Conservation (phyloP, 2,888 invertebrate genomes). For the Sarcophaga caerulescens region DNA sequence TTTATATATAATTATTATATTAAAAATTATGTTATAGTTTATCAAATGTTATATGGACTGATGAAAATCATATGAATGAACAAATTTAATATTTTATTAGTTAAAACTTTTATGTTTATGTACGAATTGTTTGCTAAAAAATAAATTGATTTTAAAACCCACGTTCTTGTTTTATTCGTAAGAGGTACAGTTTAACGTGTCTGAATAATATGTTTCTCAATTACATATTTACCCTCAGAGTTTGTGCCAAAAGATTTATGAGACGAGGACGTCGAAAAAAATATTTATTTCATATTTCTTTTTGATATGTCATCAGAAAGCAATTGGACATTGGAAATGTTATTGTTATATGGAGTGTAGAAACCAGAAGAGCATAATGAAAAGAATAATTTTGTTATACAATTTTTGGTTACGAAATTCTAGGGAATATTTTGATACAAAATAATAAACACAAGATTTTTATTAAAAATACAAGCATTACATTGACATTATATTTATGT, state of each 20-base stretch:
- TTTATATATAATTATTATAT: not conserved
- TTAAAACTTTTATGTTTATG: constrained; percentile 3
- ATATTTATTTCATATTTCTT: too few species aligned
- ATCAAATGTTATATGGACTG: constrained; percentile 16
- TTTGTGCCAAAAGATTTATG: too few species aligned
- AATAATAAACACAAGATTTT: not conserved
- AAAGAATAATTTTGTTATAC: too few species aligned
- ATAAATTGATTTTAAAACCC: constrained; percentile 6
- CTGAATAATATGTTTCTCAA: too few species aligned
- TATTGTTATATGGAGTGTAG: too few species aligned
- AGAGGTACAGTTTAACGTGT: too few species aligned
- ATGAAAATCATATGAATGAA: constrained; percentile 1
- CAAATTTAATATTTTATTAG: constrained; percentile 7
- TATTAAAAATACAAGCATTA: not conserved
- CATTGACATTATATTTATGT: not conserved
- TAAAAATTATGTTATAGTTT: constrained; percentile 19
- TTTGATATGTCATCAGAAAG: too few species aligned
- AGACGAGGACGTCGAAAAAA: too few species aligned
- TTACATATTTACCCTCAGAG: too few species aligned
- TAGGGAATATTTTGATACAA: not conserved
- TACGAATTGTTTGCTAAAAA: not conserved
- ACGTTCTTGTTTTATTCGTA: not conserved
- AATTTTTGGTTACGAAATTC: too few species aligned
- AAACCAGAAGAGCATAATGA: too few species aligned
- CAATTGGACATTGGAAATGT: too few species aligned